Evolutionary conservation across 2,113 vertebrate species (phyloP).

Genomic region (Setophaga petechia): DNA sequence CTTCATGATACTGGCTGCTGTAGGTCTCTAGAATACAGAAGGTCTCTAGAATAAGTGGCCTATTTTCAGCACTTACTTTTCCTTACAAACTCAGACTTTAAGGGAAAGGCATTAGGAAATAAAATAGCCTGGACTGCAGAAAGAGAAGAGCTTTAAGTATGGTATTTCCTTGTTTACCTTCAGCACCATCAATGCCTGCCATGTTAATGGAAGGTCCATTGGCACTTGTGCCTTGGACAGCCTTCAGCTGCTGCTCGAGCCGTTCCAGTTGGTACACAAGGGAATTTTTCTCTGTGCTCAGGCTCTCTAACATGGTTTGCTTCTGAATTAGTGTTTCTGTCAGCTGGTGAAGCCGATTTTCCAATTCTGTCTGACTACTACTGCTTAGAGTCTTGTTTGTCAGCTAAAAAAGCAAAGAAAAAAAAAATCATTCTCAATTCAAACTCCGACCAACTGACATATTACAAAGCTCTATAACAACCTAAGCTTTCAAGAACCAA

Average conservation of each 20-base stretch:
- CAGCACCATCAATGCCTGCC: constrained; percentile 81
- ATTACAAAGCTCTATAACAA: background rate
- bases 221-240: constrained; percentile 72
- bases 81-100: background rate
- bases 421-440: background rate
- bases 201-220: constrained; percentile 88
- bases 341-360: constrained; percentile 93
- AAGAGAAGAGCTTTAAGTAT: background rate
- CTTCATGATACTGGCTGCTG: background rate
- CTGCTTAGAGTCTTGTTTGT: constrained; percentile 94
- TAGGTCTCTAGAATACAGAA: background rate
- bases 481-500: background rate
- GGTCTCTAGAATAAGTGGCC: background rate
- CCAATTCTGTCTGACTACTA: constrained; percentile 90
- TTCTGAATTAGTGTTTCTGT: constrained; percentile 99
- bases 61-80: background rate
- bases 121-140: background rate
- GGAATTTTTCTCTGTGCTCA: constrained; percentile 94
- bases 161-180: constrained; percentile 71
- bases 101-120: background rate
- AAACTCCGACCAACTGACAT: background rate
- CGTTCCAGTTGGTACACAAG: constrained; percentile 95
- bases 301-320: constrained; percentile 96
- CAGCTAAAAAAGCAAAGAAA: constrained; percentile 74
- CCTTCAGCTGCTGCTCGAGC: constrained; percentile 90